phyloP scores from a whole-genome alignment of 2,888 invertebrate genomes.

The Thereva unica region DNA sequence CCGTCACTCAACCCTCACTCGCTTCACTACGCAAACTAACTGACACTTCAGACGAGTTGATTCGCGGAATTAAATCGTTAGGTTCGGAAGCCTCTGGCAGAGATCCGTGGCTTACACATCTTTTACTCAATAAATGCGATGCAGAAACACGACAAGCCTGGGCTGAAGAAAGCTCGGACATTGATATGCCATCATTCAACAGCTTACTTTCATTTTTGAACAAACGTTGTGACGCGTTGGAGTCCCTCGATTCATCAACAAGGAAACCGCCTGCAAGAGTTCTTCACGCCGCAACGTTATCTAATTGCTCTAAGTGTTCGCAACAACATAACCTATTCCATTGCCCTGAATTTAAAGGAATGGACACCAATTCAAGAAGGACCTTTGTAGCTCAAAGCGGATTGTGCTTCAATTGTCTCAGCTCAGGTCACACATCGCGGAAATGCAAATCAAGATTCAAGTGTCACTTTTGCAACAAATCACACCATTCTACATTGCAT shows the following conservation, averaged over 20 bases:
- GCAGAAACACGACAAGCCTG: too few species aligned
- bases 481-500: not conserved
- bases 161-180: too few species aligned
- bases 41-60: too few species aligned
- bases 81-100: too few species aligned
- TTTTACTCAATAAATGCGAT: too few species aligned
- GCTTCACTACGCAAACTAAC: too few species aligned
- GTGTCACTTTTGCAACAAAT: constrained; percentile 6
- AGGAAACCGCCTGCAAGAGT: not conserved
- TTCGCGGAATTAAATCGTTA: too few species aligned
- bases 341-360: constrained; percentile 6
- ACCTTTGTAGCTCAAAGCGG: not conserved
- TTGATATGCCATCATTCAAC: too few species aligned
- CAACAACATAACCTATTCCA: not conserved
- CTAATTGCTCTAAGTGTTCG: not conserved
- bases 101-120: too few species aligned
- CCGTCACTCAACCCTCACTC: too few species aligned
- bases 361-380: not conserved
- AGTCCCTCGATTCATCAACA: not conserved
- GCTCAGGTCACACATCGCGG: not conserved
- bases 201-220: too few species aligned
- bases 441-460: not conserved
- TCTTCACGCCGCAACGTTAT: not conserved
- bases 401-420: constrained; percentile 10
- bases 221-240: too few species aligned